These are phyloP conservation scores for Callyntrura sp. DNA, from an alignment of 2,888 invertebrate species.

Conservation along the genomic window DNA sequence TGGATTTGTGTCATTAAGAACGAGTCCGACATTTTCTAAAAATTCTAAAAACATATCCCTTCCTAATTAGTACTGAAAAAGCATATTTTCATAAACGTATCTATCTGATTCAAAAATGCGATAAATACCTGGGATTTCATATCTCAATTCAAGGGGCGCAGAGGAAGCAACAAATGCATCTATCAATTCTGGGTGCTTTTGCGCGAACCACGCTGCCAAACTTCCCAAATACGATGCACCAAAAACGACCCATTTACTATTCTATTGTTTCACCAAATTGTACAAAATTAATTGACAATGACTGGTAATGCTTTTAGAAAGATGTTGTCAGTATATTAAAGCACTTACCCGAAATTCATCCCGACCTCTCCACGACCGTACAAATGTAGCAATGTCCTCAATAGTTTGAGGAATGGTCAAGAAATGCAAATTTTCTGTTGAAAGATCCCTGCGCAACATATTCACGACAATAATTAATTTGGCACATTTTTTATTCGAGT, in stretches of 20 bases:
- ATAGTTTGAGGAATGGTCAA: slow-evolving; percentile 72
- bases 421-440: slow-evolving; percentile 57
- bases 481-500: too few relatives aligned
- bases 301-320: too few relatives aligned
- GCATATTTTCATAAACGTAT: background rate
- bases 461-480: background rate
- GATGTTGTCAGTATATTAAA: too few relatives aligned
- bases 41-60: slow-evolving; percentile 58
- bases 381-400: slow-evolving; percentile 69
- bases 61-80: background rate
- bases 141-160: slow-evolving; percentile 71
- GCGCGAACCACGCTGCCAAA: slow-evolving; percentile 71
- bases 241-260: slow-evolving; percentile 73
- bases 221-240: slow-evolving; percentile 73
- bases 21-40: slow-evolving; percentile 61
- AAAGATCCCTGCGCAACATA: slow-evolving; percentile 59
- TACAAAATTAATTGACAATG: too few relatives aligned
- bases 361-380: slow-evolving; percentile 62
- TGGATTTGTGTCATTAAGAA: slow-evolving; percentile 65
- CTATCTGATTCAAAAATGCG: background rate
- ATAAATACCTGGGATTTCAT: slow-evolving; percentile 74
- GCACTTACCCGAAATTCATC: slow-evolving; percentile 70
- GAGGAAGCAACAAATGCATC: slow-evolving; percentile 73
- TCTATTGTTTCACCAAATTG: slow-evolving; percentile 23
- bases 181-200: slow-evolving; percentile 70